Percentiles rank a stretch among this genome's conserved stretches.
Conservation (phyloP, 2,113 vertebrate genomes). For the Halichoerus grypus region DNA sequence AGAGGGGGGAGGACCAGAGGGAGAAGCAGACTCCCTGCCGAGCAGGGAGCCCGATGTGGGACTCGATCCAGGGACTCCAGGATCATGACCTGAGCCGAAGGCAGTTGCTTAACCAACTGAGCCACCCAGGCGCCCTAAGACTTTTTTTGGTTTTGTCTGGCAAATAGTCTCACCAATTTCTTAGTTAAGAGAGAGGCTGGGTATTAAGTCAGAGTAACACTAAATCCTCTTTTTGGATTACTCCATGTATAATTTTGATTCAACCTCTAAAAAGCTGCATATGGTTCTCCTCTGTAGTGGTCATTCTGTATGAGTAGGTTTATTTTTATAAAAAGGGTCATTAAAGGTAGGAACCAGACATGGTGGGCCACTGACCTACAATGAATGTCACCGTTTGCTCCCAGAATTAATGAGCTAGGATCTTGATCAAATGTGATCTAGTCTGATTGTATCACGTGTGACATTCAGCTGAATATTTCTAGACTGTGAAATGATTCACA, state of each 20-base stretch:
- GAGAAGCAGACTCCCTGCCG: too few relatives aligned
- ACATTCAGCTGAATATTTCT: background rate
- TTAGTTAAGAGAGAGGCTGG: background rate
- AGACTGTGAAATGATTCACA: background rate
- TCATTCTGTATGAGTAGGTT: background rate
- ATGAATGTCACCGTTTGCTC: background rate
- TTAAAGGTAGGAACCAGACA: background rate
- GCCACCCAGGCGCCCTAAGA: background rate
- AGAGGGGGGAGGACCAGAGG: too few relatives aligned
- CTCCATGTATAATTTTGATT: background rate
- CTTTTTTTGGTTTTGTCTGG: background rate
- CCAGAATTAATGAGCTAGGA: background rate
- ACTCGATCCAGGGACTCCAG: too few relatives aligned
- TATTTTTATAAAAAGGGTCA: background rate
- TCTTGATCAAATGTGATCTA: background rate
- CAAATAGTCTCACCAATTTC: background rate
- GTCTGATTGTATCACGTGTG: background rate
- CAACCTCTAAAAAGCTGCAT: background rate
- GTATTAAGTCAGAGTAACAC: background rate
- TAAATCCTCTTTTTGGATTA: background rate
- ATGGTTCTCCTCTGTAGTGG: background rate
- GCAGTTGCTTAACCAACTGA: too few relatives aligned
- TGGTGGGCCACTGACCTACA: background rate
- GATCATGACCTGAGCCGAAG: too few relatives aligned
- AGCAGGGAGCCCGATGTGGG: too few relatives aligned